Conservation (phyloP, 1,140 invertebrate species). For the Euglossa dilemma region DNA sequence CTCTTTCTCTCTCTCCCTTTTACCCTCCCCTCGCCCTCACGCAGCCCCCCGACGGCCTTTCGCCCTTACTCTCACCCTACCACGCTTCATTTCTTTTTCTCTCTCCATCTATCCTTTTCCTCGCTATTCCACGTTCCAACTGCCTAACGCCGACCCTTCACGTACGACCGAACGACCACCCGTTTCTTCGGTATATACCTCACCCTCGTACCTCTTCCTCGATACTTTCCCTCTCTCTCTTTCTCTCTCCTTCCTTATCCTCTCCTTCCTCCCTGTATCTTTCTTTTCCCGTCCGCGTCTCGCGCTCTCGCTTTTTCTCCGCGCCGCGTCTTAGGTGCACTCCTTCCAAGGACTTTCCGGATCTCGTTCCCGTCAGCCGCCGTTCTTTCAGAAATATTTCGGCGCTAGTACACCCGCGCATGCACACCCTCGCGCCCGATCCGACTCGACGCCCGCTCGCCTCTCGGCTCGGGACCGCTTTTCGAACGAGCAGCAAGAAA, state of each 20-base stretch:
- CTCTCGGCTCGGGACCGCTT: not conserved
- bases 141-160: conserved; percentile 68
- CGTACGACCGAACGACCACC: conserved; percentile 66
- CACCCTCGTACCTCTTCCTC: conserved; percentile 20
- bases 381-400: conserved; percentile 69
- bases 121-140: conserved; percentile 64
- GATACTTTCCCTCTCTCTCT: conserved; percentile 9
- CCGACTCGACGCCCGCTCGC: not conserved
- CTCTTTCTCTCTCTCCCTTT: conserved; percentile 39
- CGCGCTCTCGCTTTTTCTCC: conserved; percentile 43
- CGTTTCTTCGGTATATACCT: conserved; percentile 53
- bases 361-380: conserved; percentile 26
- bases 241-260: not conserved
- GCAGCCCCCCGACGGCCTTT: conserved; percentile 22
- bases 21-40: not conserved
- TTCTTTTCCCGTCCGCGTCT: not conserved
- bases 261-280: not conserved
- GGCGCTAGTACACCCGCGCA: conserved; percentile 49
- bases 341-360: conserved; percentile 55
- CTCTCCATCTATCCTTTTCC: conserved; percentile 47
- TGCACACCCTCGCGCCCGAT: conserved; percentile 58
- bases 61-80: conserved; percentile 23
- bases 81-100: conserved; percentile 38
- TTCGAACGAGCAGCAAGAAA: conserved; percentile 40
- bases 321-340: conserved; percentile 29